Evolutionary conservation across 2,797 vertebrate genomes (phyloP).

Genomic region (Prunella strophiata): DNA sequence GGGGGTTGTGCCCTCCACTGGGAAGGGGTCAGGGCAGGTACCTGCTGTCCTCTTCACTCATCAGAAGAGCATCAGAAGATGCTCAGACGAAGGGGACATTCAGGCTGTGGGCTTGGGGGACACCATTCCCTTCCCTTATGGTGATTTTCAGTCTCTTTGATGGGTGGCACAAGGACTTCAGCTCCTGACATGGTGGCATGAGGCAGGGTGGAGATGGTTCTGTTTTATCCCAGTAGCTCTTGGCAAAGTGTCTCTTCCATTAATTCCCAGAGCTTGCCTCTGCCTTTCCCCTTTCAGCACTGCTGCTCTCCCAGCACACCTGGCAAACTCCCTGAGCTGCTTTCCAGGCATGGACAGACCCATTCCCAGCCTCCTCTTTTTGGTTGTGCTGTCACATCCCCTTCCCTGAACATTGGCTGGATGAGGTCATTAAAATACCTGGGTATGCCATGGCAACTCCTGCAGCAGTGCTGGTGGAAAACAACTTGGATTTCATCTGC

Average conservation of each 20-base stretch:
- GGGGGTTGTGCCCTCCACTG: background rate
- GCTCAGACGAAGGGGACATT: background rate
- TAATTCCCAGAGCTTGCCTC: background rate
- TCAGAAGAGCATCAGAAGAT: too few relatives aligned
- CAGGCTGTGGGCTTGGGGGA: background rate
- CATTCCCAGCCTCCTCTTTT: background rate
- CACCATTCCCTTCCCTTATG: background rate
- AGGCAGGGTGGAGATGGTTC: background rate
- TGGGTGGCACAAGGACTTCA: background rate
- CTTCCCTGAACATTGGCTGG: background rate
- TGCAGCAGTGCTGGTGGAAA: background rate
- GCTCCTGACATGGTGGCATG: accelerated
- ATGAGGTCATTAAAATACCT: background rate
- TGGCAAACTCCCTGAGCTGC: background rate
- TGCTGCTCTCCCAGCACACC: background rate
- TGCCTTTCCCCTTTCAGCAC: background rate
- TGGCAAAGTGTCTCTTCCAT: background rate
- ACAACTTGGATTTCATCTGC: background rate
- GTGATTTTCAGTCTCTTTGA: background rate
- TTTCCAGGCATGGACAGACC: background rate
- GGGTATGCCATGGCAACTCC: background rate
- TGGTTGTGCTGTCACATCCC: background rate
- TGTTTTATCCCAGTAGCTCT: background rate
- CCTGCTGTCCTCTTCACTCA: background rate
- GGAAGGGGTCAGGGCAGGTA: accelerated